Evolutionary conservation across 2,797 vertebrate genomes (phyloP), one percentile per base, ranked within the genome.

Genomic region (Peromyscus nudipes): DNA sequence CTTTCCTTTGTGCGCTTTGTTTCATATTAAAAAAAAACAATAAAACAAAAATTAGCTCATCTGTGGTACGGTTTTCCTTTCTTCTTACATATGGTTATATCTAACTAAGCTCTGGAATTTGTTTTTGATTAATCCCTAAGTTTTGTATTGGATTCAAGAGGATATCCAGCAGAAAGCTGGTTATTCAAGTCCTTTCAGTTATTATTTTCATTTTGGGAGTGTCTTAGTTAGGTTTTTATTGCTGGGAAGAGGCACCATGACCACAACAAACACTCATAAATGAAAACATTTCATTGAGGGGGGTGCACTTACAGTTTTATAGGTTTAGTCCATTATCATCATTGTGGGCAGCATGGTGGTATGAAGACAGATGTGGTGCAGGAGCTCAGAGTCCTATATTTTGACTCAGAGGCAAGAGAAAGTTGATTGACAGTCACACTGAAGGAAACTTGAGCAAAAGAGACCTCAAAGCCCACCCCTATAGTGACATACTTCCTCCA

Each of bases 91-190:
- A n/a, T 0, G 71, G 4, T n/a, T 79, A 64, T 34, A 64, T 79
- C 80, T 80, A 83, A 43, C 43, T 89, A 82, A 81, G 27, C n/a
- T n/a, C 60, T 76, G 0, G 19, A 14, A 14, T 17, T 82, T 17
- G 40, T 29, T 14, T 96, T 87, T 67, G 91, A 10, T 52, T 81
- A 83, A 80, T 6, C 6, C 25, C 3, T 29, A 43, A 62, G 65
- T 85, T 93, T 91, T 76, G 13, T 81, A 21, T 88, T 75, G 29
- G 9, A 46, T 77, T 89, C 12, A 40, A 92, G 27, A 95, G 65
- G 67, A 62, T 2, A 90, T 37, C 11, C 17, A 81, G 27, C 25
- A 97, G 34, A 95, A 80, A 13, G 17, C 11, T 93, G 46, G 4
- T 69, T 91, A 87, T 62, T 76, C 82, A 49, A 93, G 62, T 46